Evolutionary conservation across 1,140 invertebrate genomes (phyloP).

Genomic region (Patella vulgata): DNA sequence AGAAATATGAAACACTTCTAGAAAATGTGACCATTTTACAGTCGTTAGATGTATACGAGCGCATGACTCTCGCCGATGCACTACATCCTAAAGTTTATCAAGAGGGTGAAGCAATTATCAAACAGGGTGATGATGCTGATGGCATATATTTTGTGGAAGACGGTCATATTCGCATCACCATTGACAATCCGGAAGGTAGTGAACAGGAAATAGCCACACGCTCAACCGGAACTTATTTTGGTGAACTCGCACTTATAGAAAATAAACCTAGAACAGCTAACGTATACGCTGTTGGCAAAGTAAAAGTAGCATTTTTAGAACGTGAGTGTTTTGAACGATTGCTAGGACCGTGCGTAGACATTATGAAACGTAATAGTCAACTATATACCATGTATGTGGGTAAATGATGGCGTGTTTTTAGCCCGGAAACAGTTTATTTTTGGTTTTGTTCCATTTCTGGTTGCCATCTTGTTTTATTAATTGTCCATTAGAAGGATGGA

Average conservation of each 20-base stretch:
- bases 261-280: slow-evolving; percentile 89
- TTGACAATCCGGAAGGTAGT: slow-evolving; percentile 48
- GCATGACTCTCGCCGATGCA: slow-evolving; percentile 96
- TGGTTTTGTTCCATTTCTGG: no score
- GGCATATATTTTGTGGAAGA: slow-evolving; percentile 98
- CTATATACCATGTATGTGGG: slow-evolving; percentile 42
- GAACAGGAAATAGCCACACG: slow-evolving; percentile 54
- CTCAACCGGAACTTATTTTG: slow-evolving; percentile 63
- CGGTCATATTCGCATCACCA: slow-evolving; percentile 74
- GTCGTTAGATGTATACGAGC: slow-evolving; percentile 81
- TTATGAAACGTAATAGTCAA: slow-evolving; percentile 61
- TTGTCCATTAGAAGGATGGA: no score
- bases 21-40: slow-evolving; percentile 93
- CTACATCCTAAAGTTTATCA: slow-evolving; percentile 82
- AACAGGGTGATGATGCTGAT: slow-evolving; percentile 85
- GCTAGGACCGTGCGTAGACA: slow-evolving; percentile 63
- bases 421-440: no score
- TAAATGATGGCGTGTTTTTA: no score
- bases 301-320: slow-evolving; percentile 63
- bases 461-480: no score
- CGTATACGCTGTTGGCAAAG: slow-evolving; percentile 73
- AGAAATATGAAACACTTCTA: slow-evolving; percentile 94
- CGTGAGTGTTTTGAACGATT: slow-evolving; percentile 62
- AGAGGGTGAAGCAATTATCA: slow-evolving; percentile 84
- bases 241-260: slow-evolving; percentile 83